phyloP scores from a whole-genome alignment of 2,888 invertebrate species.

The Drosophila atripex region DNA sequence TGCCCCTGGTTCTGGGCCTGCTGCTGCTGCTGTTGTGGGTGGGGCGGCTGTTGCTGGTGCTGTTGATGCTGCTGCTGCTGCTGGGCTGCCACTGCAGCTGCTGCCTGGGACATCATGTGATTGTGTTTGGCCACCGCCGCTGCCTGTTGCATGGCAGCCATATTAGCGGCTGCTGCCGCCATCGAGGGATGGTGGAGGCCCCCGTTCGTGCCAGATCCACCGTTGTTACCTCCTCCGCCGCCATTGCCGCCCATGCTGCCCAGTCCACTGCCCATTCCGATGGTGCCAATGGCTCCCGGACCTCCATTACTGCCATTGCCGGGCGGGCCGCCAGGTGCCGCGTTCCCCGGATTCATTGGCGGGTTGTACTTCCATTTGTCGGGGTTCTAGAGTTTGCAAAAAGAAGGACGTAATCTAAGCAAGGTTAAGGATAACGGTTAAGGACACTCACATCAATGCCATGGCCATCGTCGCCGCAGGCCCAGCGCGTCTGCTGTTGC shows the following conservation, averaged over 20 bases:
- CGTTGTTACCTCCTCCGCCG: constrained; percentile 43
- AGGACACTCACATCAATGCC: constrained; percentile 90
- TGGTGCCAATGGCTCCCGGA: constrained; percentile 83
- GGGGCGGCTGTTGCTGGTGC: constrained; percentile 85
- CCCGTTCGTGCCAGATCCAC: constrained; percentile 80
- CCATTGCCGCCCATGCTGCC: constrained; percentile 81
- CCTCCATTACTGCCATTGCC: constrained; percentile 83
- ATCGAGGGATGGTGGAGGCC: constrained; percentile 81
- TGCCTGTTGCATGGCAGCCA: constrained; percentile 82
- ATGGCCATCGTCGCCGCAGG: constrained; percentile 92
- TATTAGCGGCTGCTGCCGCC: constrained; percentile 80
- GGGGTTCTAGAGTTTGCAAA: constrained; percentile 87
- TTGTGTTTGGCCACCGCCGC: constrained; percentile 82
- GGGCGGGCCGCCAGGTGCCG: constrained; percentile 84
- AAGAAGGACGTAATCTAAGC: background rate
- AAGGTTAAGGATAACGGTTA: background rate
- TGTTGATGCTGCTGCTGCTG: constrained; percentile 85
- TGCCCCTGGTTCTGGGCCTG: constrained; percentile 83
- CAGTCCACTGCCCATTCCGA: constrained; percentile 82
- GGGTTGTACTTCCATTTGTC: constrained; percentile 94
- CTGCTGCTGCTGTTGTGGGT: constrained; percentile 78
- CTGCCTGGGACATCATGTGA: constrained; percentile 82
- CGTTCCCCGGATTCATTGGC: constrained; percentile 83
- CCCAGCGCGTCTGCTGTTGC: constrained; percentile 91
- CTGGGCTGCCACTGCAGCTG: constrained; percentile 77